Base-by-base conservation (phyloP, 2,797 vertebrate species). In the Leptodactylus fallax region DNA sequence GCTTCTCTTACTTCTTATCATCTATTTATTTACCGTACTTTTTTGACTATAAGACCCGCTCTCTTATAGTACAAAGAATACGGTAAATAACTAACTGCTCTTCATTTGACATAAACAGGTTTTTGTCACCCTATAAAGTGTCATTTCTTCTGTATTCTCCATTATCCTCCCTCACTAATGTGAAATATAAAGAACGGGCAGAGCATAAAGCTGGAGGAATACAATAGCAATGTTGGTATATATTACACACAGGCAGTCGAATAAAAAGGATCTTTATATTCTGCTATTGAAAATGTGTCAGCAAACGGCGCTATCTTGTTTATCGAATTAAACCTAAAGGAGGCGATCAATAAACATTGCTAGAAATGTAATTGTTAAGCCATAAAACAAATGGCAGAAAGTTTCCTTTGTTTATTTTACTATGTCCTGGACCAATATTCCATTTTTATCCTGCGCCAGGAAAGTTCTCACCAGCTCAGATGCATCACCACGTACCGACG, bases 301-400 rank as follows among this genome's bases (percentile, higher is more conserved):
- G 85, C 76, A 86, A 79, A 67, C 47, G 12, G 61, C 77, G 17
- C 51, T 85, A 60, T 87, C 61, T 47, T 79, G 87, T 83, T 87
- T 87, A 87, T 87, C 55, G 87, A 83, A 88, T 83, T 87, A 79
- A 84, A 79, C 67, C 56, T 79, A 83, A 88, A 82, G 79, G 71
- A 79, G 67, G 12, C 14, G 63, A 84, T 88, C 87, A 84, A 88
- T 84, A 69, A 84, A 84, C 61, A 88, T 78, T 79, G 53, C 81
- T 83, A 25, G 72, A 79, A 83, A 78, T 58, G 81, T 67, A 67
- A 77, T 87, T 87, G 79, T 87, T 76, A 25, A 55, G 71, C 19
- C 60, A 83, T 88, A 71, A 84, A 85, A 85, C 87, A 78, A 87
- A 83, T 45, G 45, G 69, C 71, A 45, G 53, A 87, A 81, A 67